Percentiles rank a stretch among this genome's conserved stretches.
Conservation (phyloP, 2,797 vertebrate genomes). For the Tinamus major region DNA sequence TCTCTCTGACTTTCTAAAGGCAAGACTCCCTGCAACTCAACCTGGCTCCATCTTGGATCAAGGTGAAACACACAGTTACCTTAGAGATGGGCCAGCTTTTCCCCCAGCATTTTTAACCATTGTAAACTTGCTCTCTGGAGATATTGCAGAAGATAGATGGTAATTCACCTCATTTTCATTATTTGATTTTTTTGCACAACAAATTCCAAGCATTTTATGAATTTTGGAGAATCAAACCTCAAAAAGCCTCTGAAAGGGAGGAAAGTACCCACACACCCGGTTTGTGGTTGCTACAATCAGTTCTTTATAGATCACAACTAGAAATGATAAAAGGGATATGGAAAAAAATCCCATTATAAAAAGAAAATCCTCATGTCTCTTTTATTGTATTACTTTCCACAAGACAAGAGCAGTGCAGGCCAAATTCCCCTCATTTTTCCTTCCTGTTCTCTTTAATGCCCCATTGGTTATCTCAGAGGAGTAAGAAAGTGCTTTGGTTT, state of each 20-base stretch:
- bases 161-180: neutral
- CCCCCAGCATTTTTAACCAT: neutral
- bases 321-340: neutral
- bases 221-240: neutral
- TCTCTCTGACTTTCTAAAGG: constrained; percentile 8
- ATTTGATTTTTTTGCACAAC: neutral
- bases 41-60: neutral
- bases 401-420: neutral
- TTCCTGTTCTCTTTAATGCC: neutral
- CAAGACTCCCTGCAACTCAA: constrained; percentile 31
- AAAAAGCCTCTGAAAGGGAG: neutral
- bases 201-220: neutral
- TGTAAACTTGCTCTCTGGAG: neutral
- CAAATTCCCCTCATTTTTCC: neutral
- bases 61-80: neutral
- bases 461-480: neutral
- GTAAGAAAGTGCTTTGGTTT: neutral
- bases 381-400: neutral
- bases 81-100: neutral
- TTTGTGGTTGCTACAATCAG: neutral
- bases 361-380: neutral
- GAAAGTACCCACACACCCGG: neutral
- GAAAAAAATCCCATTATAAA: neutral
- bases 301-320: neutral
- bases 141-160: neutral